A percentile compares a stretch with the other conserved stretches of the same genome.
phyloP scores from a whole-genome alignment of 1,140 invertebrate genomes.

The Aethina tumida region DNA sequence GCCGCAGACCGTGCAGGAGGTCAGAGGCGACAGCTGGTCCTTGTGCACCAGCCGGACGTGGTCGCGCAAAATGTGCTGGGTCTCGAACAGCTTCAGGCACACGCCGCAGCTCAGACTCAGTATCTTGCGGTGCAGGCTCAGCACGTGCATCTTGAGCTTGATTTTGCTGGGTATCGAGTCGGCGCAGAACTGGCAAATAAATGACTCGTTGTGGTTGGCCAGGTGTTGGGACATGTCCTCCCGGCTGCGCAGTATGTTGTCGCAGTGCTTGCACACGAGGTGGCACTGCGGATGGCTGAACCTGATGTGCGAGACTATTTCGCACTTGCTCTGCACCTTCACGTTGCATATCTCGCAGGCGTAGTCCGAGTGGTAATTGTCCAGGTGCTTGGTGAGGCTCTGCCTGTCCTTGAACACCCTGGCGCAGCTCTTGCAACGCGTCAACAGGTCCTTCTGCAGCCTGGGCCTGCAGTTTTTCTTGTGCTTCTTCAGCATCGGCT shows the following conservation, averaged over 20 bases:
- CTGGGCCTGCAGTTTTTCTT: slow-evolving; percentile 43
- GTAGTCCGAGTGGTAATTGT: slow-evolving; percentile 46
- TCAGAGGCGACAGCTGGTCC: slow-evolving; percentile 40
- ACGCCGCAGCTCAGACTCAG: slow-evolving; percentile 48
- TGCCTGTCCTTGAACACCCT: slow-evolving; percentile 48
- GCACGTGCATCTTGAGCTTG: slow-evolving; percentile 50
- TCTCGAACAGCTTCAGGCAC: slow-evolving; percentile 46
- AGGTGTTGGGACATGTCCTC: slow-evolving; percentile 44
- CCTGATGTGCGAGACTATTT: slow-evolving; percentile 49
- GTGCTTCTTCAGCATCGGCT: slow-evolving; percentile 43
- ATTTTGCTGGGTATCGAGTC: slow-evolving; percentile 48
- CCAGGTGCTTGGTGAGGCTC: slow-evolving; percentile 44
- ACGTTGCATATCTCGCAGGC: slow-evolving; percentile 46
- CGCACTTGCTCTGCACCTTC: slow-evolving; percentile 42
- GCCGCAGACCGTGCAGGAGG: slow-evolving; percentile 49
- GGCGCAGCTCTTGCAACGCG: slow-evolving; percentile 44
- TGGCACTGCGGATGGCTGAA: slow-evolving; percentile 46
- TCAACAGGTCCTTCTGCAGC: slow-evolving; percentile 43
- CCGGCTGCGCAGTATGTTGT: slow-evolving; percentile 45
- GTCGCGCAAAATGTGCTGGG: slow-evolving; percentile 44
- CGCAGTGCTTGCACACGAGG: slow-evolving; percentile 43
- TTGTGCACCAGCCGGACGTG: slow-evolving; percentile 45
- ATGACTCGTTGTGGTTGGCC: slow-evolving; percentile 43
- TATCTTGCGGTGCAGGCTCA: slow-evolving; percentile 44
- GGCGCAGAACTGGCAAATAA: slow-evolving; percentile 51